Conservation (phyloP, 1,140 invertebrate species). For the Melipona quadrifasciata region DNA sequence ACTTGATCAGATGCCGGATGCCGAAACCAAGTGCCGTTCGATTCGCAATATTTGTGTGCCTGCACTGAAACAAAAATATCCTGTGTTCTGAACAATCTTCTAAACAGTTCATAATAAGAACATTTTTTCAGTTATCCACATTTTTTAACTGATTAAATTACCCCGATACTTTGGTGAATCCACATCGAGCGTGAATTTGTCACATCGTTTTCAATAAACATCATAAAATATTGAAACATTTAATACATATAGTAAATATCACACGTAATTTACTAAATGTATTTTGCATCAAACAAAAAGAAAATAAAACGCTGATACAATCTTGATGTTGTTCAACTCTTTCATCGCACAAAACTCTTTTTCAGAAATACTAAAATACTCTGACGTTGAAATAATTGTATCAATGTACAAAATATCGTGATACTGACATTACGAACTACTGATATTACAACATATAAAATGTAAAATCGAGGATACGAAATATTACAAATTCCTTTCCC, state of each 20-base stretch:
- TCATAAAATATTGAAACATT: too few species aligned
- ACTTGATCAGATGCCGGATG: slow-evolving; percentile 82
- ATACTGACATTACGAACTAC: neutral
- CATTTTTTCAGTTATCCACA: neutral
- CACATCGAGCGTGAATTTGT: neutral
- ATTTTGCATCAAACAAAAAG: too few species aligned
- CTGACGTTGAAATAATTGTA: too few species aligned
- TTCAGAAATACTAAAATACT: neutral
- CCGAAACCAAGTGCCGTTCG: slow-evolving; percentile 84
- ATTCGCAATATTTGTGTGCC: slow-evolving; percentile 83
- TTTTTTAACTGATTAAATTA: neutral
- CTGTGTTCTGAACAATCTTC: too few species aligned
- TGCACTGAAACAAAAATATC: slow-evolving; percentile 77
- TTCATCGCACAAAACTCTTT: too few species aligned
- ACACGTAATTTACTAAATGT: too few species aligned
- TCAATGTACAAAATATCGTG: neutral
- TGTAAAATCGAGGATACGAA: neutral
- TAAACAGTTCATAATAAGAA: too few species aligned
- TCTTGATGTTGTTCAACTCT: too few species aligned
- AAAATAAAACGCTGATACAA: too few species aligned
- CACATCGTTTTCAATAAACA: neutral
- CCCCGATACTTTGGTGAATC: neutral
- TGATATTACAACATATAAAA: neutral
- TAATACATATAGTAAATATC: too few species aligned
- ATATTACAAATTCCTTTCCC: neutral